Percentiles rank a stretch among this genome's conserved stretches.
Conservation (phyloP, 2,113 vertebrate genomes). For the Apodemus sylvaticus region DNA sequence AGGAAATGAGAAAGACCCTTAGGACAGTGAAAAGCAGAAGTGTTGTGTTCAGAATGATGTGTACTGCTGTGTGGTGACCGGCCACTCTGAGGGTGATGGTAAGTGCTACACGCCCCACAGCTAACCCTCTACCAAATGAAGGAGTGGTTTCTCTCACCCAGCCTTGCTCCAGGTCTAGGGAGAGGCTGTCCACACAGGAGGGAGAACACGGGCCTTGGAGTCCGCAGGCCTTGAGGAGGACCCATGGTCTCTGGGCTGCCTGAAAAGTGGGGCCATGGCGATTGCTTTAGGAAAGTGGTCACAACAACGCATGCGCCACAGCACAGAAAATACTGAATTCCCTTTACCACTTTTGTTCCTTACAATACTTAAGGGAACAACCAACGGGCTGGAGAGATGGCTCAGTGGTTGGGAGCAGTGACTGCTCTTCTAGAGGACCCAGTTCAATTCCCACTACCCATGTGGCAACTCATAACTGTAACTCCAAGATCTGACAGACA, state of each 20-base stretch:
- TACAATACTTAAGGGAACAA: background rate
- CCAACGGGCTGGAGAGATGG: background rate
- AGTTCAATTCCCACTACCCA: too few relatives aligned
- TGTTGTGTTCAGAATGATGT: fast-evolving
- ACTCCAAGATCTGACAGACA: too few relatives aligned
- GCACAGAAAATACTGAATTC: too few relatives aligned
- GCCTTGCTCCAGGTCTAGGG: background rate
- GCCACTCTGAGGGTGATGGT: background rate
- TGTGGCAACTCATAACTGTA: too few relatives aligned
- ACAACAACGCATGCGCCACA: fast-evolving
- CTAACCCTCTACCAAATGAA: background rate
- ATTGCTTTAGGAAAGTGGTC: fast-evolving
- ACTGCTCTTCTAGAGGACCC: background rate
- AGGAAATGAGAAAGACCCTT: background rate
- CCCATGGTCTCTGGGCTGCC: background rate
- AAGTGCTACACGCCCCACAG: background rate
- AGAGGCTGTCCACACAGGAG: background rate
- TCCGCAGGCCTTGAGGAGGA: background rate
- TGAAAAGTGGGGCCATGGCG: fast-evolving
- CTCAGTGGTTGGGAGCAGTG: background rate
- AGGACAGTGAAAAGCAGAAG: background rate
- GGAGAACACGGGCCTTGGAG: background rate
- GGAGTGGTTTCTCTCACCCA: background rate
- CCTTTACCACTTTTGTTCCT: background rate
- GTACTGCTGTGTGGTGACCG: background rate